These are phyloP conservation scores for Drosophila persimilis DNA, from an alignment of 1,140 invertebrate genomes.

Conservation along the genomic window DNA sequence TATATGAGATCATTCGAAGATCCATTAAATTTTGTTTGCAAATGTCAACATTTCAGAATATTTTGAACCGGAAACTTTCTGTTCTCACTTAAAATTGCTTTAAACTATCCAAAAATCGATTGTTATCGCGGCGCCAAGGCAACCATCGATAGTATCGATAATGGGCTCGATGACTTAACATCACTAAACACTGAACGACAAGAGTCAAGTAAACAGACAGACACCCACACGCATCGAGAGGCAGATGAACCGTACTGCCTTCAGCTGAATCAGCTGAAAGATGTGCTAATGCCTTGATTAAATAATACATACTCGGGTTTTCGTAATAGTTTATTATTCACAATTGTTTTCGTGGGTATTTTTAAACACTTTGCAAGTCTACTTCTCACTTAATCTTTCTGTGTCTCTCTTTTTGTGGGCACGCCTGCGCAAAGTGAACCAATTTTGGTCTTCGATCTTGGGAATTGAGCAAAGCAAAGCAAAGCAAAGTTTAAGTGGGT, in stretches of 20 bases:
- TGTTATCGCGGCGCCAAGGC: too few relatives aligned
- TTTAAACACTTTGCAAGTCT: conserved; percentile 25
- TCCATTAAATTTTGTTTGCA: too few relatives aligned
- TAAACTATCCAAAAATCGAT: too few relatives aligned
- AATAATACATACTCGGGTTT: conserved; percentile 41
- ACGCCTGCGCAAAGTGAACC: conserved; percentile 50
- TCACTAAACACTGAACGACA: too few relatives aligned
- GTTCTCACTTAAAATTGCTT: too few relatives aligned
- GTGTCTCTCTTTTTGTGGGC: conserved; percentile 9
- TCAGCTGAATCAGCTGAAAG: conserved; percentile 21
- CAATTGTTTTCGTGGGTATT: conserved; percentile 57
- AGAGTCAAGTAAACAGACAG: conserved; percentile 9
- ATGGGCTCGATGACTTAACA: too few relatives aligned
- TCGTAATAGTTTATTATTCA: conserved; percentile 38
- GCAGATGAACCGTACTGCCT: conserved; percentile 10
- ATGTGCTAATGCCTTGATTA: conserved; percentile 62
- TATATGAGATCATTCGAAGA: too few relatives aligned
- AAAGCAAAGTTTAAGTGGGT: conserved; percentile 5
- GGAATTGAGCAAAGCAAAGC: not conserved
- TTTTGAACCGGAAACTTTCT: too few relatives aligned
- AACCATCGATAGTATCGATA: too few relatives aligned
- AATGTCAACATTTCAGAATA: too few relatives aligned
- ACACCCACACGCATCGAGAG: conserved; percentile 36
- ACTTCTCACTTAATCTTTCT: conserved; percentile 10
- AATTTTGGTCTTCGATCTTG: conserved; percentile 44